These are phyloP conservation scores for Panthera leo DNA, from an alignment of 2,113 vertebrate species.

Conservation along the genomic window DNA sequence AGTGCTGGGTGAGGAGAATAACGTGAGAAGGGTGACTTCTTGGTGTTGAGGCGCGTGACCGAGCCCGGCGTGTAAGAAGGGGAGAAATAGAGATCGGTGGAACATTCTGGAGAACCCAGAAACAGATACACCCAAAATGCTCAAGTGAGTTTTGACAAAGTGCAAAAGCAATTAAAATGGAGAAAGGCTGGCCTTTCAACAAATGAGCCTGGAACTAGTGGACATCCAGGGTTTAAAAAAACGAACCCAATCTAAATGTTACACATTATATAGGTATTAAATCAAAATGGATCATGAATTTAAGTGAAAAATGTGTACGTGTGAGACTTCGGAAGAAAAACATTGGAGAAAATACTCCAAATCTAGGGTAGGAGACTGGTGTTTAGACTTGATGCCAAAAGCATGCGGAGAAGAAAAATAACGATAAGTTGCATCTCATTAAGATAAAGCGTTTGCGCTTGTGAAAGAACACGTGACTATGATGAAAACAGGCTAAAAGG, in stretches of 20 bases:
- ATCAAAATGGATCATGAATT: not conserved
- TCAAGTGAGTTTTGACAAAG: not conserved
- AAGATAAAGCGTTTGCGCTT: not conserved
- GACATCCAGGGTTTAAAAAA: not conserved
- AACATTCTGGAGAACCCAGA: not conserved
- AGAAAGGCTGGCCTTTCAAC: not conserved
- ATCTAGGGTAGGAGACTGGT: not conserved
- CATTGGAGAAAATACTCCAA: not conserved
- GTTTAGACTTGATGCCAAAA: not conserved
- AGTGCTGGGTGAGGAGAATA: not conserved
- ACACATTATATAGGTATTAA: not conserved
- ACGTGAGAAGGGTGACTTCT: not conserved
- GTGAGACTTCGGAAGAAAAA: not conserved
- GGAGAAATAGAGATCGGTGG: not conserved
- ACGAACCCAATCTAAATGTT: not conserved
- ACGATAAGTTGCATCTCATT: not conserved
- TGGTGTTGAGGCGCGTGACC: accelerated
- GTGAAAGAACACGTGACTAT: not conserved
- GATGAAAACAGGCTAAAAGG: not conserved
- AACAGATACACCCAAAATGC: accelerated
- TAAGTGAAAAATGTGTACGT: not conserved
- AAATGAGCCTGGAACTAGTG: not conserved
- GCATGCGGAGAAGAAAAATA: not conserved
- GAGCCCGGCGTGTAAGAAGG: too few relatives aligned
- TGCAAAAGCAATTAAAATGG: not conserved